These are phyloP conservation scores for Agrilus cyanescens DNA, from an alignment of 2,888 invertebrate genomes.

Conservation along the genomic window DNA sequence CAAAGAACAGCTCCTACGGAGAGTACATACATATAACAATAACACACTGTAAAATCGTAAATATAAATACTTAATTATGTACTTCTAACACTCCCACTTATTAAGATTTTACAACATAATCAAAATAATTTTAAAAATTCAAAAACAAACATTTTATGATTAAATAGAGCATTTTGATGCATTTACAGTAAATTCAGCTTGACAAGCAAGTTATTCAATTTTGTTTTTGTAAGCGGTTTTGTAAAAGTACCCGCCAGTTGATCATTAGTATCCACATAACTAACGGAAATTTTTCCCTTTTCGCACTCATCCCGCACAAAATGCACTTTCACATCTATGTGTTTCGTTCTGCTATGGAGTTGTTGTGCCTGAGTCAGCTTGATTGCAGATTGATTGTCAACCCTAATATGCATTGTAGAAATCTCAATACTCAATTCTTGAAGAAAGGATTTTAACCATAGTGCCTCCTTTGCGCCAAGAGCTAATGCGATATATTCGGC, in stretches of 20 bases:
- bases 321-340: slow-evolving; percentile 1
- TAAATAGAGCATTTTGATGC: no score
- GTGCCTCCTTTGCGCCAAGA: neutral
- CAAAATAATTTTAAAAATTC: no score
- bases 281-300: neutral
- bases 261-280: neutral
- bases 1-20: no score
- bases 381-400: neutral
- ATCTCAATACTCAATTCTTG: neutral
- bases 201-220: no score
- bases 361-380: neutral
- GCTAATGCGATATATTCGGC: slow-evolving; percentile 1
- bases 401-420: neutral
- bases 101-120: no score
- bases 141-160: no score
- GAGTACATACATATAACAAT: no score
- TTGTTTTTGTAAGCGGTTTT: neutral
- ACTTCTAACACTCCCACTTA: no score
- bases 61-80: no score
- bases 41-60: no score
- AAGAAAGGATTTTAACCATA: neutral
- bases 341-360: neutral
- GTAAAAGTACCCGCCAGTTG: neutral
- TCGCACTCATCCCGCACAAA: slow-evolving; percentile 1
- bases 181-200: no score